A percentile compares a stretch with the other conserved stretches of the same genome.
Evolutionary conservation across 2,797 vertebrate genomes (phyloP).

Genomic region (Chelonia mydas): DNA sequence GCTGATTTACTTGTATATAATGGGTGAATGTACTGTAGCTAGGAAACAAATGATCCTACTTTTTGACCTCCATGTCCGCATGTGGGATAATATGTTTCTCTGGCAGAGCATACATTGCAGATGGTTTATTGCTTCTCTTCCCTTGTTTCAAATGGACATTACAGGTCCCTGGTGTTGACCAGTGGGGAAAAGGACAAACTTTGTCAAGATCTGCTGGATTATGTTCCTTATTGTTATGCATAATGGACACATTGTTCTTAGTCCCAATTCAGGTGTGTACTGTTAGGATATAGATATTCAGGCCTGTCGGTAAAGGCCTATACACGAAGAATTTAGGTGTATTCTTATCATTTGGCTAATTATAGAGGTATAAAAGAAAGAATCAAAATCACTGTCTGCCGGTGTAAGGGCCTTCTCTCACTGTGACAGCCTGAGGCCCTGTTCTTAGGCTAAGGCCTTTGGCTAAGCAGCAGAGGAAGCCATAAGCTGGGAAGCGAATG

Average conservation of each 20-base stretch:
- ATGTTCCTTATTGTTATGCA: not conserved
- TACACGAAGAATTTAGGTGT: no score
- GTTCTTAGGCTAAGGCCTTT: no score
- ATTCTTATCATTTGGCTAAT: no score
- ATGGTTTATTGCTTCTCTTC: not conserved
- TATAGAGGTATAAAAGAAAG: no score
- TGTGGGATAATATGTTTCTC: not conserved
- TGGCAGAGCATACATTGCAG: not conserved
- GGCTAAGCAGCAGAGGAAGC: no score
- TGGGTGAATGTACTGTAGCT: not conserved
- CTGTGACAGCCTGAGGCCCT: no score
- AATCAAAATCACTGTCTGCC: no score
- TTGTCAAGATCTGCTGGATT: not conserved
- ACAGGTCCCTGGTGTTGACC: not conserved
- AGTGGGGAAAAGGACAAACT: not conserved
- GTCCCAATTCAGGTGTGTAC: not conserved
- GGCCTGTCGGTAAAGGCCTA: no score
- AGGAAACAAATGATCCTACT: not conserved
- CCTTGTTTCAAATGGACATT: not conserved
- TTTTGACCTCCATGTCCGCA: not conserved
- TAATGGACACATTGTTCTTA: fast-evolving
- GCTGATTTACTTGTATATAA: not conserved
- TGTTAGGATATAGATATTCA: no score
- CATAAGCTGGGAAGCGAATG: no score
- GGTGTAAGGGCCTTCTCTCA: no score